Evolutionary conservation across 2,888 invertebrate genomes (phyloP).

Genomic region (Callosobruchus maculatus): DNA sequence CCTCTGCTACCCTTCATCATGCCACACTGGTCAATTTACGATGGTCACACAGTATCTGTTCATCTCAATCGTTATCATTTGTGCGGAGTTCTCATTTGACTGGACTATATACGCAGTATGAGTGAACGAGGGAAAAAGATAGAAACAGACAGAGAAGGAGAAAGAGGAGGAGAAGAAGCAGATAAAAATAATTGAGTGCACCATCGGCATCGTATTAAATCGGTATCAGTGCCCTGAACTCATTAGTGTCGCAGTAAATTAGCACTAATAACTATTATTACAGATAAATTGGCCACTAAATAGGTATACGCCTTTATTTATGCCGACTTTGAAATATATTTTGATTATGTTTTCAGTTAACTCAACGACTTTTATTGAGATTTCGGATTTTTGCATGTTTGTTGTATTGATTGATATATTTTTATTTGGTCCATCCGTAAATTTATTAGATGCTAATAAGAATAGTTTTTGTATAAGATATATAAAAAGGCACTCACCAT

Average conservation of each 20-base stretch:
- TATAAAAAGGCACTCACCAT: too few species aligned
- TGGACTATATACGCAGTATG: background rate
- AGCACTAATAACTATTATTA: constrained; percentile 34
- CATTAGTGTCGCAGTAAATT: constrained; percentile 35
- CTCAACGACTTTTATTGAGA: background rate
- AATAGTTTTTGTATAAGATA: too few species aligned
- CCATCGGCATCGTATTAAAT: constrained; percentile 22
- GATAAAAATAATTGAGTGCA: constrained; percentile 23
- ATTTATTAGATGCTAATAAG: too few species aligned
- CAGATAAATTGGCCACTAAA: constrained; percentile 31
- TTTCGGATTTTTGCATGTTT: too few species aligned
- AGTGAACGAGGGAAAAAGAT: background rate
- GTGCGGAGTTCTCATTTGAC: background rate
- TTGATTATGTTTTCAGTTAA: background rate
- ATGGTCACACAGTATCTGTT: too few species aligned
- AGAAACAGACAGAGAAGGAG: background rate
- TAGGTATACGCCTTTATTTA: constrained; percentile 13
- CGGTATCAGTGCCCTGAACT: constrained; percentile 31
- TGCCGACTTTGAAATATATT: background rate
- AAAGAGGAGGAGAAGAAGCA: constrained; percentile 3
- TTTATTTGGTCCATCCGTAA: too few species aligned
- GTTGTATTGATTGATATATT: too few species aligned
- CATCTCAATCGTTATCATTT: background rate
- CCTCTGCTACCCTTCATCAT: too few species aligned
- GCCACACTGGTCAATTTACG: too few species aligned